Evolutionary conservation across 1,140 invertebrate species (phyloP).

Genomic region (Aporrectodea caliginosa): DNA sequence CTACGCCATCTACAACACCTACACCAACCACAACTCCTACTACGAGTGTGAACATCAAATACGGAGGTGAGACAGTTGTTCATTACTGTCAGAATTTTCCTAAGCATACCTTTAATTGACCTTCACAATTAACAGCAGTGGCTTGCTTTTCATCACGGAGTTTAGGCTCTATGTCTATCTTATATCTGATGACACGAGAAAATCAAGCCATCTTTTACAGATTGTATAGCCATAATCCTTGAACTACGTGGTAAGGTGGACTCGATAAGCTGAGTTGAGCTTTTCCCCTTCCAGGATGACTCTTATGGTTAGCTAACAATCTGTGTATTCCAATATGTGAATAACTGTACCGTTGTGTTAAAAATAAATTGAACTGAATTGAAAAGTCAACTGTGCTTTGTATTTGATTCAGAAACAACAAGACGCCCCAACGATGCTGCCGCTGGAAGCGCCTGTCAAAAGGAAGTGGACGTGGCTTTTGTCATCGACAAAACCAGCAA

Average conservation of each 20-base stretch:
- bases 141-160: too few species aligned
- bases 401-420: not conserved
- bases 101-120: too few species aligned
- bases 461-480: not conserved
- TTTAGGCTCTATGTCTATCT: too few species aligned
- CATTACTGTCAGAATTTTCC: not conserved
- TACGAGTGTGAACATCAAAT: not conserved
- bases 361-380: not conserved
- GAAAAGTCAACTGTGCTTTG: not conserved
- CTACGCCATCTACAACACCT: too few species aligned
- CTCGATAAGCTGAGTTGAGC: too few species aligned
- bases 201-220: too few species aligned
- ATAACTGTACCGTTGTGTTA: not conserved
- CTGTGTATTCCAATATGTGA: not conserved
- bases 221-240: too few species aligned
- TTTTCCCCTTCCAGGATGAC: too few species aligned
- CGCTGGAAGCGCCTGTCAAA: not conserved
- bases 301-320: not conserved
- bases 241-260: too few species aligned
- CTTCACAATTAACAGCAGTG: too few species aligned
- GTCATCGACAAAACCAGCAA: not conserved
- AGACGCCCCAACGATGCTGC: not conserved
- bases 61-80: not conserved
- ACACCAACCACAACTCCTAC: slow-evolving; percentile 9
- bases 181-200: too few species aligned